Conservation (phyloP, 2,113 vertebrate species). For the Barnardius zonarius region DNA sequence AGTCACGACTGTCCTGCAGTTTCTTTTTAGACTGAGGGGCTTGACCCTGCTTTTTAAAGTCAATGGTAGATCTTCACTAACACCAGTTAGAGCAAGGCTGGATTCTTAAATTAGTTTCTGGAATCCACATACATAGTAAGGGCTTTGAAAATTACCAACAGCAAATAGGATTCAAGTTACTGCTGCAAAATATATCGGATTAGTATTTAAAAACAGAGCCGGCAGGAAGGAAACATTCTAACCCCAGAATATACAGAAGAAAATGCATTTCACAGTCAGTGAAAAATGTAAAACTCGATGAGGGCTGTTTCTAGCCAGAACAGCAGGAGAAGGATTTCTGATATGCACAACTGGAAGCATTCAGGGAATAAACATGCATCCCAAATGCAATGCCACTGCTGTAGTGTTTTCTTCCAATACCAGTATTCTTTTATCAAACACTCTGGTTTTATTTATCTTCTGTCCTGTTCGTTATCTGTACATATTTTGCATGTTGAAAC, state of each 20-base stretch:
- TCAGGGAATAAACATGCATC: not conserved
- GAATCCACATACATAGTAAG: not conserved
- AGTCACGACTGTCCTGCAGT: not conserved
- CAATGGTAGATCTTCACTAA: not conserved
- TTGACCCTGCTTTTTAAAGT: conserved; percentile 31
- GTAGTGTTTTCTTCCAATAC: not conserved
- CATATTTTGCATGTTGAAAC: not conserved
- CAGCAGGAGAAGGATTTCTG: not conserved
- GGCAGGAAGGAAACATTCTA: conserved; percentile 4
- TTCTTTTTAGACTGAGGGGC: not conserved
- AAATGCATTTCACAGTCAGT: not conserved
- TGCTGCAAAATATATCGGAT: not conserved
- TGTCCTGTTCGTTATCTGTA: not conserved
- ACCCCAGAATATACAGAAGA: not conserved
- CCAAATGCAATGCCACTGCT: not conserved
- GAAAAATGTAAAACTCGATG: not conserved
- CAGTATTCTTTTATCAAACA: not conserved
- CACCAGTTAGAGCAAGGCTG: not conserved
- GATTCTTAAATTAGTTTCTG: not conserved
- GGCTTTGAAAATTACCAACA: not conserved
- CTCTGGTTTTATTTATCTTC: not conserved
- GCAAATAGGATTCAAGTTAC: not conserved
- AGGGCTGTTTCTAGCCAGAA: not conserved
- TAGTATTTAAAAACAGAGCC: not conserved
- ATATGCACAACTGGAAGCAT: not conserved